Evolutionary conservation across 2,113 vertebrate genomes (phyloP).

Genomic region (Paramisgurnus dabryanus): DNA sequence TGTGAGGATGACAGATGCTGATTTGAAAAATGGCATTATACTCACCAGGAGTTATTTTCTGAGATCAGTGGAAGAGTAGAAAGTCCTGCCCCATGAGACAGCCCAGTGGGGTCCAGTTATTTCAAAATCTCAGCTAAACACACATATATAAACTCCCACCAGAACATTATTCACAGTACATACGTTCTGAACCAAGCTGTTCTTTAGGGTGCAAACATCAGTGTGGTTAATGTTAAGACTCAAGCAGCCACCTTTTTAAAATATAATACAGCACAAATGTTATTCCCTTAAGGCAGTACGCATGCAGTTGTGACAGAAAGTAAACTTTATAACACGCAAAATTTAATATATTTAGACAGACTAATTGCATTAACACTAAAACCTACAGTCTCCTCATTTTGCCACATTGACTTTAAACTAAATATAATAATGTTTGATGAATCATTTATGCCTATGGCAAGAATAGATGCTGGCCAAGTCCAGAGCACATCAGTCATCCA

Average conservation of each 20-base stretch:
- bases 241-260: constrained; percentile 21
- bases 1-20: constrained; percentile 47
- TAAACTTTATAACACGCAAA: constrained; percentile 24
- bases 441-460: constrained; percentile 36
- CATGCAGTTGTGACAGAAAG: constrained; percentile 21
- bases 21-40: constrained; percentile 51
- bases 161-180: constrained; percentile 22
- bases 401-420: background rate
- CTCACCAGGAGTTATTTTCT: constrained; percentile 33
- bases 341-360: constrained; percentile 10
- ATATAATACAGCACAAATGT: constrained; percentile 23
- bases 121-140: background rate
- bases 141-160: background rate
- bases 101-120: constrained; percentile 38
- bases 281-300: constrained; percentile 34
- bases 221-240: constrained; percentile 30
- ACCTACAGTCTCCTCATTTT: constrained; percentile 16
- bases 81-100: constrained; percentile 38
- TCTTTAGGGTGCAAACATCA: constrained; percentile 15
- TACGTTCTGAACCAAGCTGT: constrained; percentile 21
- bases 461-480: constrained; percentile 17
- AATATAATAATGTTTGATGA: constrained; percentile 23
- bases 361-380: background rate
- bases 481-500: constrained; percentile 39
- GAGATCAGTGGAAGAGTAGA: constrained; percentile 45